phyloP scores from a whole-genome alignment of 2,113 vertebrate genomes.

The Pogonocichla stellata region DNA sequence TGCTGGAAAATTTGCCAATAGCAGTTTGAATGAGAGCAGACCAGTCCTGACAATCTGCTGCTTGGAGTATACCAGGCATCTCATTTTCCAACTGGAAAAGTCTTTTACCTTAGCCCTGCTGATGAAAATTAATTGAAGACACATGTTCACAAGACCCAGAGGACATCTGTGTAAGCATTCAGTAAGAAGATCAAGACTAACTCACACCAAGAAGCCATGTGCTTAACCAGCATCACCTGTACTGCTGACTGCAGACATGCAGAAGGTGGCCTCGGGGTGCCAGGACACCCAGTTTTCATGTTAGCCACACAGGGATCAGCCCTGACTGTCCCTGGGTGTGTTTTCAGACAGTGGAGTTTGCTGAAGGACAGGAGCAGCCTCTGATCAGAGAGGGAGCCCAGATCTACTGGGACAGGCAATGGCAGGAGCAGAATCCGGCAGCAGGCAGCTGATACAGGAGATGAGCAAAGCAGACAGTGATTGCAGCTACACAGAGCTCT shows the following conservation, averaged over 20 bases:
- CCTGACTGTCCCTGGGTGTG: neutral
- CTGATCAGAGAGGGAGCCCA: accelerated
- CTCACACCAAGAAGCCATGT: slow-evolving; percentile 9
- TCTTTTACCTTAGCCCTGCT: neutral
- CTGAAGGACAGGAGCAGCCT: neutral
- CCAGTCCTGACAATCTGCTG: neutral
- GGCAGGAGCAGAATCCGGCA: neutral
- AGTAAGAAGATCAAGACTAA: slow-evolving; percentile 41
- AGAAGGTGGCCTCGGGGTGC: neutral
- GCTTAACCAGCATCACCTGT: slow-evolving; percentile 36
- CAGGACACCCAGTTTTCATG: neutral
- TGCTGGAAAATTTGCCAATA: neutral
- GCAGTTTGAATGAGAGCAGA: neutral
- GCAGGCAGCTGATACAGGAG: neutral
- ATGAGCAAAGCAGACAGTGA: neutral
- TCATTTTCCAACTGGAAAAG: slow-evolving; percentile 31
- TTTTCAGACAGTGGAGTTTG: neutral
- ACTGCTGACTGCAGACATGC: neutral
- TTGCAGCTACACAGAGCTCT: neutral
- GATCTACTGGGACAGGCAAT: neutral
- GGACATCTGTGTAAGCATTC: slow-evolving; percentile 37
- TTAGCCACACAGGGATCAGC: neutral
- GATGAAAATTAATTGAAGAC: slow-evolving; percentile 43
- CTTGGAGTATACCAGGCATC: neutral
- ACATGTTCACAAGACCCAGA: slow-evolving; percentile 18